Conservation (phyloP, 2,797 vertebrate species). For the Macrochelys suwanniensis region DNA sequence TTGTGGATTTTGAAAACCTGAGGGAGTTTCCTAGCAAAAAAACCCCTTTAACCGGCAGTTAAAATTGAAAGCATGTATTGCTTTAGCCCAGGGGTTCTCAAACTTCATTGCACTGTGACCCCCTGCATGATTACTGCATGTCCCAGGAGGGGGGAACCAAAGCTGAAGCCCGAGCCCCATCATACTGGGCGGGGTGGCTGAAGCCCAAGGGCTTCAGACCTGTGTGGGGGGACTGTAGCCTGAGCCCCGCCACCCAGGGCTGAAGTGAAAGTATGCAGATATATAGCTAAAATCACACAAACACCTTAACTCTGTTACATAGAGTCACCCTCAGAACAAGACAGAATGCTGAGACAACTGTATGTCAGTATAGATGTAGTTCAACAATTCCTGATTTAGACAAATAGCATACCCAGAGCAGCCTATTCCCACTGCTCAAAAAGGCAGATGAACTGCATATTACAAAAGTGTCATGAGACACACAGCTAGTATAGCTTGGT, state of each 20-base stretch:
- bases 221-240: too few species aligned
- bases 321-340: not conserved
- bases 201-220: too few species aligned
- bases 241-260: too few species aligned
- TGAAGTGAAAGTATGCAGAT: not conserved
- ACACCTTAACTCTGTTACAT: not conserved
- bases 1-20: not conserved
- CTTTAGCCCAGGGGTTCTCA: not conserved
- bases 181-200: too few species aligned
- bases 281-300: not conserved
- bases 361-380: not conserved
- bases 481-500: rapidly evolving
- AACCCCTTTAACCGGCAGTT: not conserved
- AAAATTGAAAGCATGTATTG: not conserved
- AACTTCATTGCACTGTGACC: too few species aligned
- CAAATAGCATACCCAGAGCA: not conserved
- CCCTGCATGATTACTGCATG: too few species aligned
- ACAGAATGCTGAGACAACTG: not conserved
- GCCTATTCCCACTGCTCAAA: not conserved
- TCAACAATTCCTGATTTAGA: not conserved
- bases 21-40: not conserved
- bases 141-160: too few species aligned
- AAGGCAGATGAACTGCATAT: not conserved
- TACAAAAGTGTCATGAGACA: not conserved
- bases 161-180: too few species aligned